Percentiles rank a stretch among this genome's conserved stretches.
phyloP scores from a whole-genome alignment of 2,113 vertebrate genomes.

The Grus americana region DNA sequence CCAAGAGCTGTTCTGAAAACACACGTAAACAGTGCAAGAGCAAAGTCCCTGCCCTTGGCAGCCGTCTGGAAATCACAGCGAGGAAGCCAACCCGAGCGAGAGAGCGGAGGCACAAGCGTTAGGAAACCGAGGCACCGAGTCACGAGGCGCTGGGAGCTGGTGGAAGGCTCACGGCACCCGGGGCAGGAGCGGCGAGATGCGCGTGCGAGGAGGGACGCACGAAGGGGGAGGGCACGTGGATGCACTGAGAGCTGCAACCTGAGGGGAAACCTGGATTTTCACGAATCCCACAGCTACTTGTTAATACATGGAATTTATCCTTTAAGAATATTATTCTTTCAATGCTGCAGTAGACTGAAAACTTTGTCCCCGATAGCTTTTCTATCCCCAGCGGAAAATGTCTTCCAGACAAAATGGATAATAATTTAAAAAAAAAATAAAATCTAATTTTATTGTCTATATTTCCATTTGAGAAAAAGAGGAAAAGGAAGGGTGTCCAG shows the following conservation, averaged over 20 bases:
- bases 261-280: neutral
- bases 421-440: neutral
- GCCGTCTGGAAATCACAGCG: too few relatives aligned
- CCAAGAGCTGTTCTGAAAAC: neutral
- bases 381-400: neutral
- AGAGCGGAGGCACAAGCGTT: rapidly evolving
- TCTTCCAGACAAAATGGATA: neutral
- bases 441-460: neutral
- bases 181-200: neutral
- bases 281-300: neutral
- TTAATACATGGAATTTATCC: neutral
- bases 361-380: neutral
- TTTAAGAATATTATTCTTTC: neutral
- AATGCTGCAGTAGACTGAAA: neutral
- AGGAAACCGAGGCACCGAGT: rapidly evolving
- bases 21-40: neutral
- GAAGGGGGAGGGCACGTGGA: neutral
- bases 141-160: neutral
- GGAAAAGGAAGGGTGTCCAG: neutral
- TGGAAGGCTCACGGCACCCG: neutral
- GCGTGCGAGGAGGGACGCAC: neutral
- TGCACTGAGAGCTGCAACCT: neutral
- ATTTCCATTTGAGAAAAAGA: neutral
- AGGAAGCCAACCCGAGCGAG: too few relatives aligned
- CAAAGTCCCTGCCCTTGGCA: neutral